Evolutionary conservation across 2,797 vertebrate species (phyloP), one percentile per base, ranked within the genome.

Genomic region (Channa striata): DNA sequence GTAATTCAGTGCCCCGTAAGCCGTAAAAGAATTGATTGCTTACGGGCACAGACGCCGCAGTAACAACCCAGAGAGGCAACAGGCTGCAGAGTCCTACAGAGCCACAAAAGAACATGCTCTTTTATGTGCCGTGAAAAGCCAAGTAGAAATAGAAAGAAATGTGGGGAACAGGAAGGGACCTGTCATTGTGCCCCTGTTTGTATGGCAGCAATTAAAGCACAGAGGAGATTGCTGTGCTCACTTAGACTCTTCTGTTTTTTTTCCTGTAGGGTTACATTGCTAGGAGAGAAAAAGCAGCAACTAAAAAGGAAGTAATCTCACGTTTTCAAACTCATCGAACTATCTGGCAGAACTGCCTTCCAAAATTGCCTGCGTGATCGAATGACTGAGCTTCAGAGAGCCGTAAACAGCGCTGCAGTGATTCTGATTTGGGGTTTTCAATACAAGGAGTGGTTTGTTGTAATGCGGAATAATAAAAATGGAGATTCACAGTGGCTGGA

Each of bases 391-490:
- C 61, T 59, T 52, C 34, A 56, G 47, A 56, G 47, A 67, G 65
- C 82, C 16, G 82, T 86, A 86, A 89, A 92, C 86, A 92, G 83
- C 4, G 19, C 57, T 5, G 53, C 69, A 59, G 58, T 71, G 66
- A 63, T 81, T 83, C 78, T 60, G 69, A 58, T 66, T 77, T 47
- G 4, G 20, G 36, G 66, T 74, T 73, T 54, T 49, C 80, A 65
- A 25, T 77, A 93, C 80, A 93, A 88, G 86, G 82, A 85, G 40
- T 1, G 21, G 58, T 81, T 86, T 85, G 82, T 90, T 80, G 59
- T 68, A 52, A 69, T 11, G 70, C 67, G 19, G 59, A 36, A 48
- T 81, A 33, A 7, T 77, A 53, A 85, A 82, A 76, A 80, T 14
- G 42, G 57, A 82, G 68, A 89, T 87, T 86, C 67, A 68, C 52